Percentiles rank a stretch among this genome's conserved stretches.
These are phyloP conservation scores for Oreochromis spilurus DNA, from an alignment of 2,113 vertebrate species.

Conservation along the genomic window DNA sequence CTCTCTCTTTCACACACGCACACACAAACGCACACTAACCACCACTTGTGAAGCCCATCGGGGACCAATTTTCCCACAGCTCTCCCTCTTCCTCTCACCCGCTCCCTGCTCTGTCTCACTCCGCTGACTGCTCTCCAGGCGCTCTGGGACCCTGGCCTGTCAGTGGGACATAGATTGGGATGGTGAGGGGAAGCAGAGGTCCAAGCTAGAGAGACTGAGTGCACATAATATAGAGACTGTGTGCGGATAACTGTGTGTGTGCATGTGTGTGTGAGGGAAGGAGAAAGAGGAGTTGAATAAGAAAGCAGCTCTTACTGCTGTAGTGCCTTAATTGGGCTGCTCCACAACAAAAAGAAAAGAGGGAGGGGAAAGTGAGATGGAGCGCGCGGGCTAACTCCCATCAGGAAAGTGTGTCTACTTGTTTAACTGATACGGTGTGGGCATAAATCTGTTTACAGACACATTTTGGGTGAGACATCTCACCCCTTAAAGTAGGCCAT, in stretches of 20 bases:
- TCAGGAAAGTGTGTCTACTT: neutral
- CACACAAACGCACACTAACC: neutral
- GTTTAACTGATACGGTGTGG: neutral
- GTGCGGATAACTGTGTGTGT: neutral
- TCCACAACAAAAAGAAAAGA: neutral
- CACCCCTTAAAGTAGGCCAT: neutral
- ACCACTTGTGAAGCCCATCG: slow-evolving; percentile 33
- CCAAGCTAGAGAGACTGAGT: slow-evolving; percentile 5
- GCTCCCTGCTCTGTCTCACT: slow-evolving; percentile 37
- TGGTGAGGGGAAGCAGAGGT: neutral
- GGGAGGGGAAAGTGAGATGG: neutral
- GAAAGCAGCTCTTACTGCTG: slow-evolving; percentile 1
- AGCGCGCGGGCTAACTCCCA: neutral
- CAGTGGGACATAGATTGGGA: slow-evolving; percentile 26
- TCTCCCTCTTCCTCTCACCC: slow-evolving; percentile 31
- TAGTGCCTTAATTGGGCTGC: slow-evolving; percentile 35
- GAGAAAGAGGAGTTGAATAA: neutral
- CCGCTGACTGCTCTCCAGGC: slow-evolving; percentile 49
- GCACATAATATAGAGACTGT: neutral
- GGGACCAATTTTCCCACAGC: slow-evolving; percentile 65
- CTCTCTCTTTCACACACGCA: neutral
- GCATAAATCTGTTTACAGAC: neutral
- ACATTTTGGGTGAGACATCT: neutral
- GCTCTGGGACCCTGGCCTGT: slow-evolving; percentile 41
- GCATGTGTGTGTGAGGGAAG: neutral